Percentiles rank a stretch among this genome's conserved stretches.
Evolutionary conservation across 2,113 vertebrate genomes (phyloP).

Genomic region (Cepphus grylle): DNA sequence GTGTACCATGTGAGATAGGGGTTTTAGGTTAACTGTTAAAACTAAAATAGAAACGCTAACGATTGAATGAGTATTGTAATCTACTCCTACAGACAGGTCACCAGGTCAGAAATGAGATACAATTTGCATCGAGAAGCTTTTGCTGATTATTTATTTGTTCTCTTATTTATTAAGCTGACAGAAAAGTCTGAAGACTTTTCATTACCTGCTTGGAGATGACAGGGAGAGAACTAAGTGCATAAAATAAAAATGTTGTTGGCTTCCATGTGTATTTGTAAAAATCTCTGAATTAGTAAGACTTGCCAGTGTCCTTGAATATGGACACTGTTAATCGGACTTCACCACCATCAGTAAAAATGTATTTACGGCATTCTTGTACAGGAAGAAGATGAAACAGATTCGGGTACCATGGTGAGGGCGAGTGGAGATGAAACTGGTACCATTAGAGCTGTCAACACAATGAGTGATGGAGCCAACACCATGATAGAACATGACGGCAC

Average conservation of each 20-base stretch:
- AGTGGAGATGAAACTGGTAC: constrained; percentile 80
- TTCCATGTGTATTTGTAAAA: neutral
- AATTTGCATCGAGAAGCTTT: neutral
- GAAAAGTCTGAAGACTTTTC: neutral
- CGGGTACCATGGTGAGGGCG: constrained; percentile 89
- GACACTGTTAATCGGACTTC: neutral
- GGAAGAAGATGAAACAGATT: constrained; percentile 91
- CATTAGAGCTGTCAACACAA: constrained; percentile 79
- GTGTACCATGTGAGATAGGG: neutral
- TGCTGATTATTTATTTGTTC: neutral
- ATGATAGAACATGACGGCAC: constrained; percentile 86
- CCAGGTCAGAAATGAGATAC: neutral
- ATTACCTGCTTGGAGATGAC: neutral
- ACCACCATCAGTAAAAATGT: neutral
- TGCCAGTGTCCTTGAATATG: neutral
- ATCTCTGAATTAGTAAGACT: neutral
- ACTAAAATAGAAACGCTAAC: neutral
- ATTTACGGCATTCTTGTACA: constrained; percentile 15
- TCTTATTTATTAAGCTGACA: neutral
- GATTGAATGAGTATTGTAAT: neutral
- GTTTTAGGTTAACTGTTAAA: neutral
- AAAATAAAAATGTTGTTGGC: neutral
- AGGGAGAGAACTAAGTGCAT: neutral
- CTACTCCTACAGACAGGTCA: neutral
- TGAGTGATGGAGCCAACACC: constrained; percentile 75